Evolutionary conservation across 2,797 vertebrate species (phyloP).

Genomic region (Malurus leucopterus): DNA sequence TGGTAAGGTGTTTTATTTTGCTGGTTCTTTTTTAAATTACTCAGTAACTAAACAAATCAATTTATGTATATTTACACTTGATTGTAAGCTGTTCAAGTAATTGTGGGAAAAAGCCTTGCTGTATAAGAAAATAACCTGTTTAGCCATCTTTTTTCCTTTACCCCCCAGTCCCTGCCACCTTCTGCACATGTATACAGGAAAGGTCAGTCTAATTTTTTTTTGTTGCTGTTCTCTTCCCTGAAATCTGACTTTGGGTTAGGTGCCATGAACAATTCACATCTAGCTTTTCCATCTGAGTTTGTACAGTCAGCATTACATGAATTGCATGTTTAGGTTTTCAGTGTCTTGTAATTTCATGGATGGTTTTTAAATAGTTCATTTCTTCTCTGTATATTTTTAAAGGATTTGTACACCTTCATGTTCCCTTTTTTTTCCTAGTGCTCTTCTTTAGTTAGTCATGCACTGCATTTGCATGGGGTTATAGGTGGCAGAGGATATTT

Average conservation of each 20-base stretch:
- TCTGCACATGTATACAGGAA: accelerated
- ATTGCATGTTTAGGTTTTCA: not conserved
- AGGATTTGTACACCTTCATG: not conserved
- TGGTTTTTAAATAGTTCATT: not conserved
- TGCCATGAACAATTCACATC: not conserved
- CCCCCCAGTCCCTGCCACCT: not conserved
- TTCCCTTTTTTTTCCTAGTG: not conserved
- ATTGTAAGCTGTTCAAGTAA: not conserved
- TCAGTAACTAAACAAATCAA: not conserved
- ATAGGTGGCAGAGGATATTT: not conserved
- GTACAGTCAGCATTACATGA: not conserved
- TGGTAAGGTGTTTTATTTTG: not conserved
- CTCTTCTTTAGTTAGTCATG: not conserved
- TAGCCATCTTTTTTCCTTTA: not conserved
- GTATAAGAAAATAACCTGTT: not conserved
- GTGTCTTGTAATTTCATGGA: not conserved
- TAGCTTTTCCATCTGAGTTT: not conserved
- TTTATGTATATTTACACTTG: not conserved
- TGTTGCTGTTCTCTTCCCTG: not conserved
- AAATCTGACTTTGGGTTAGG: not conserved
- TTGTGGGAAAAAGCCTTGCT: not conserved
- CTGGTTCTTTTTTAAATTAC: not conserved
- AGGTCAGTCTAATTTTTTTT: not conserved
- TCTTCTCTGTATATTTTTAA: not conserved
- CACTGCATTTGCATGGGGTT: not conserved